Evolutionary conservation across 53 echinoderm and acorn worm genomes (phyloP), one percentile per base, ranked within the genome.

Genomic region (Antedon mediterranea): DNA sequence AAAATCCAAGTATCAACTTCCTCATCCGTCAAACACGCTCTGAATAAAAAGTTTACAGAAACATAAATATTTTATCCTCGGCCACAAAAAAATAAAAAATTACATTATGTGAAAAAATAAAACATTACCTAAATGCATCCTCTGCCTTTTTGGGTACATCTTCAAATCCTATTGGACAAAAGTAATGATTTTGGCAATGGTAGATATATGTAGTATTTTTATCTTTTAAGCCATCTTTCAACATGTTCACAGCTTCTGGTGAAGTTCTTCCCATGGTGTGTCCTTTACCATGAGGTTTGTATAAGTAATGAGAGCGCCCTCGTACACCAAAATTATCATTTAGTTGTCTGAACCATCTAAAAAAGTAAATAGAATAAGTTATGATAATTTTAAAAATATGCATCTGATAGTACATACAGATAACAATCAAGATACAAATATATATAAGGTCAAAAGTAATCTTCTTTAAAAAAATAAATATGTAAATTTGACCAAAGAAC

Each of bases 161-260:
- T 34, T 92, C 93, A 74, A 79, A 92, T 74, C 93, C 93, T 0
- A 92, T 84, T 6, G 93, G 93, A 79, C 93, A 92, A 83, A 92
- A 92, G 76, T 92, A 92, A 71, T 92, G 93, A 44, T 92, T 92
- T 76, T 87, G 84, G 82, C 93, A 92, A 34, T 92, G 93, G 34
- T 92, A 92, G 33, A 92, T 89, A 78, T 82, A 92, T 0, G 93
- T 85, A 41, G 76, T 87, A 33, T 71, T 80, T 15, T 74, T 26
- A 78, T 92, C 93, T 37, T 77, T 85, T 29, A 91, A 78, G 31
- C 91, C 91, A 23, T 71, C 71, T 74, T 83, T 86, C 20, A 91
- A 44, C 0, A 88, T 72, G 26, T 77, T 74, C 8, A 88, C 26
- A 11, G 88, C 91, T 81, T 91, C 84, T 11, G 78, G 80, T 18